phyloP scores from a whole-genome alignment of 2,797 vertebrate species.

The Phalloptychus januarius region DNA sequence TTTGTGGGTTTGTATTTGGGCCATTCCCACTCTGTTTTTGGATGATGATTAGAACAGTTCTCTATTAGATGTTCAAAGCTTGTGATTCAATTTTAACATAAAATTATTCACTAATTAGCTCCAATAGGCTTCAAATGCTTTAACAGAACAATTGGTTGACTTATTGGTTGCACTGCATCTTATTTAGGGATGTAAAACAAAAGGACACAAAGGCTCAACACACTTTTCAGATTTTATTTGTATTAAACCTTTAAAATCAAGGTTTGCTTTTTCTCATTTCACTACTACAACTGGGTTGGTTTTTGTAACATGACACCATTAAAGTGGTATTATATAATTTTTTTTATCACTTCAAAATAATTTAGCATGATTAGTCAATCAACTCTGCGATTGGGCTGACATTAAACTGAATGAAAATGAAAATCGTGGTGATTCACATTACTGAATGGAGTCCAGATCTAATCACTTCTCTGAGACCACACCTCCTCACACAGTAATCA shows the following conservation, averaged over 20 bases:
- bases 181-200: not conserved
- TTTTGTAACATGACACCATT: not conserved
- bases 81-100: not conserved
- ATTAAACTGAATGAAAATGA: constrained; percentile 12
- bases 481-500: constrained; percentile 18
- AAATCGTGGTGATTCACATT: constrained; percentile 12
- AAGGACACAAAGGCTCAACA: not conserved
- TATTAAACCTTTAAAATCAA: not conserved
- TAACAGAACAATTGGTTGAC: not conserved
- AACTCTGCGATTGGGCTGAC: not conserved
- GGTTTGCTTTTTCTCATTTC: not conserved
- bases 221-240: not conserved
- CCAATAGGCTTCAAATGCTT: not conserved
- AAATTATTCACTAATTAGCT: not conserved
- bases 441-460: constrained; percentile 7
- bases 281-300: not conserved
- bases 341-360: not conserved
- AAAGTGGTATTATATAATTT: not conserved
- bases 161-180: not conserved
- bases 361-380: not conserved
- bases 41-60: not conserved
- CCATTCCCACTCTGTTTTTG: not conserved
- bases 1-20: not conserved
- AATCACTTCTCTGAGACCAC: constrained; percentile 20
- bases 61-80: not conserved